Conservation (phyloP, 2,113 vertebrate species). For the Quiscalus mexicanus region DNA sequence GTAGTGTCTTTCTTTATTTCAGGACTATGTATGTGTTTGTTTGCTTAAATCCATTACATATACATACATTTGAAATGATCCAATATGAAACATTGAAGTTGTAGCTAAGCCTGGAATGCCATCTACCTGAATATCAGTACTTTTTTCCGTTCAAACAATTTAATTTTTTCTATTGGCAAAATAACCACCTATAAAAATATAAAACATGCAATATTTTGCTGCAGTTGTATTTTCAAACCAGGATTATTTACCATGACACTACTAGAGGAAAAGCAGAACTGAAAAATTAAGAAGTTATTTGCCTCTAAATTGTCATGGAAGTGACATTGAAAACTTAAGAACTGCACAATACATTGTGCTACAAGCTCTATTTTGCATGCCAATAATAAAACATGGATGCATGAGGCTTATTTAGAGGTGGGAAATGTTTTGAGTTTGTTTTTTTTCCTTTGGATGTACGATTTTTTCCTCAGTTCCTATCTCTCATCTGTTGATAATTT, state of each 20-base stretch:
- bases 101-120: conserved; percentile 51
- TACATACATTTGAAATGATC: conserved; percentile 43
- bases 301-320: not conserved
- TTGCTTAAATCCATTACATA: conserved; percentile 45
- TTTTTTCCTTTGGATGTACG: not conserved
- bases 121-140: conserved; percentile 28
- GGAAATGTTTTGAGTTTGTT: not conserved
- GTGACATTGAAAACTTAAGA: not conserved
- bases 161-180: conserved; percentile 53
- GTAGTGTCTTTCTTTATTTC: not conserved
- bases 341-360: not conserved
- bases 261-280: not conserved
- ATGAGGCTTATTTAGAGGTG: not conserved
- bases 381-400: not conserved
- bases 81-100: conserved; percentile 11
- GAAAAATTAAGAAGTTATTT: conserved; percentile 28
- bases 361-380: not conserved
- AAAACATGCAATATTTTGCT: conserved; percentile 37
- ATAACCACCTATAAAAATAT: not conserved
- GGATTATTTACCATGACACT: not conserved
- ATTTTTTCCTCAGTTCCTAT: not conserved
- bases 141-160: conserved; percentile 49
- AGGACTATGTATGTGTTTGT: not conserved
- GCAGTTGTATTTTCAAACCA: not conserved
- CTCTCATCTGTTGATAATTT: not conserved